Evolutionary conservation across 2,113 vertebrate genomes (phyloP).

Genomic region (Promerops cafer): DNA sequence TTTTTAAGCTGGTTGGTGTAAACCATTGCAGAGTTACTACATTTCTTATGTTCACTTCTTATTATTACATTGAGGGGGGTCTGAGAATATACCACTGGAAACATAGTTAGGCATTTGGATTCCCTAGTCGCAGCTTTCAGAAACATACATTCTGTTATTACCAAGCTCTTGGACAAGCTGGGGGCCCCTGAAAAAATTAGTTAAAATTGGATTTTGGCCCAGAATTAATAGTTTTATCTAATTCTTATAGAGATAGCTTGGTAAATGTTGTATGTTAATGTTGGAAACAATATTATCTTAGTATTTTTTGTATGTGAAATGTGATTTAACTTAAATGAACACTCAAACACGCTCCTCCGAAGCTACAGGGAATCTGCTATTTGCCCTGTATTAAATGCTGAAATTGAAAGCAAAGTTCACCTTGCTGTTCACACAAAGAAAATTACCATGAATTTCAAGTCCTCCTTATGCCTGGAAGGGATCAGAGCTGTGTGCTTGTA

Average conservation of each 20-base stretch:
- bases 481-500: not conserved
- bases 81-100: not conserved
- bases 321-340: not conserved
- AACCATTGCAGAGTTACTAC: not conserved
- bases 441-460: not conserved
- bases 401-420: slow-evolving; percentile 6
- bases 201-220: not conserved
- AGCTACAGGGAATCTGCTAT: not conserved
- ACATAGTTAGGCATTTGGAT: not conserved
- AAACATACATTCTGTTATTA: not conserved
- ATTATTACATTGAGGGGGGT: not conserved
- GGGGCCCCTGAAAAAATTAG: not conserved
- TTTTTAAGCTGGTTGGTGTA: not conserved
- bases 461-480: not conserved
- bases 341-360: not conserved
- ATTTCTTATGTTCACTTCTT: not conserved
- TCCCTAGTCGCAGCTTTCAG: not conserved
- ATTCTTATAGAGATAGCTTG: not conserved
- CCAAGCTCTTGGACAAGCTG: not conserved
- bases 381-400: not conserved
- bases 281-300: not conserved
- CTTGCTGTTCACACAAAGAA: not conserved
- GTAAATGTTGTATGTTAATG: not conserved
- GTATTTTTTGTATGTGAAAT: not conserved
- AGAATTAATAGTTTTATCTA: not conserved